Evolutionary conservation across 53 echinoderm and acorn worm genomes (phyloP), one percentile per base, ranked within the genome.

Genomic region (Echinometra lucunter): DNA sequence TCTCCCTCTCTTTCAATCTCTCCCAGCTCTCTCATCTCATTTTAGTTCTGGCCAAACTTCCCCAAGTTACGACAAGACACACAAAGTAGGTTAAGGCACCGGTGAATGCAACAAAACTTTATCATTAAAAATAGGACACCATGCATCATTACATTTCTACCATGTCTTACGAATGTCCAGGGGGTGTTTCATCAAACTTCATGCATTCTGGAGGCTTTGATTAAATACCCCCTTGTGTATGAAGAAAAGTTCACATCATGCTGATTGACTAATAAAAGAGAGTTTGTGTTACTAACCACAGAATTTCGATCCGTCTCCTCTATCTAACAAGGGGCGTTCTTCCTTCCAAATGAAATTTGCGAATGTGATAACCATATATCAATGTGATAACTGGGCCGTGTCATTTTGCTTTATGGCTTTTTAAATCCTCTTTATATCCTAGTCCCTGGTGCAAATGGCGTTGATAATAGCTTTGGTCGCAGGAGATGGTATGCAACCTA

Each of bases 31-130:
- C n/a, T n/a, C n/a, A n/a, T n/a, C n/a, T n/a, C n/a, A n/a, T n/a
- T n/a, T n/a, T n/a, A n/a, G n/a, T n/a, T n/a, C n/a, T n/a, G n/a
- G n/a, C n/a, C 53, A 0, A 53, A 53, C 53, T 53, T 11, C 53
- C 8, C 72, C 30, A 72, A 16, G 34, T 28, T 28, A 32, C 32
- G 10, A 72, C 32, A 35, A 72, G 30, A 30, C 35, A 32, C 72
- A 63, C 23, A 63, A 34, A 18, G 40, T 40, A 78, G 78, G 78
- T 21, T 78, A 40, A 78, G 78, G 78, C 40, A 78, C 78, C 38
- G 78, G 37, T 78, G 78, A 78, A 78, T 78, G 40, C 78, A 78
- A n/a, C 78, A 92, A 66, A 27, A 37, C 18, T 12, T 69, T 12
- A 69, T 69, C 32, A 10, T 69, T 69, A 69, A 2, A 69, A 13